A percentile compares a stretch with the other conserved stretches of the same genome.
phyloP scores from a whole-genome alignment of 2,888 invertebrate genomes.

The Chymomyza caudatula region DNA sequence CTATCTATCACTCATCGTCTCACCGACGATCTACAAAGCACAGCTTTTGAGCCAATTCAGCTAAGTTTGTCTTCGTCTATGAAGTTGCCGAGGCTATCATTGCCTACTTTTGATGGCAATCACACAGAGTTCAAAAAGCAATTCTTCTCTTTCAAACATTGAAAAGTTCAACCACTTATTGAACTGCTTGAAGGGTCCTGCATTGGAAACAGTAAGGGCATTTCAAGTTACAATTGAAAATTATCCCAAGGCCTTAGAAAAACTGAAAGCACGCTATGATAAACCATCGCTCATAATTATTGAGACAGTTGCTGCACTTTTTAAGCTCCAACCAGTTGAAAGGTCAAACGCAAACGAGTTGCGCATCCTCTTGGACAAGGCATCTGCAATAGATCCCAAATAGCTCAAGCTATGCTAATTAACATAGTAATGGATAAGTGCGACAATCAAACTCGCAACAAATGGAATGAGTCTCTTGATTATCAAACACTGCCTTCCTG shows the following conservation, averaged over 20 bases:
- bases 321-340: neutral
- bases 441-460: neutral
- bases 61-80: neutral
- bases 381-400: neutral
- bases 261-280: conserved; percentile 1
- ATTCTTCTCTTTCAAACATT: neutral
- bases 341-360: neutral
- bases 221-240: neutral
- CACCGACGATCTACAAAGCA: neutral
- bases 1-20: neutral
- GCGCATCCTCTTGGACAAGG: neutral
- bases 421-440: neutral
- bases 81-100: conserved; percentile 1
- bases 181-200: neutral
- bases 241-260: conserved; percentile 6
- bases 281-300: neutral
- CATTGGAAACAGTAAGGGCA: neutral
- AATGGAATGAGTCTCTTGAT: neutral
- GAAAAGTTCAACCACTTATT: neutral
- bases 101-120: conserved; percentile 15
- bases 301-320: neutral
- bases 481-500: neutral
- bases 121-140: conserved; percentile 12
- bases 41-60: neutral
- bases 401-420: neutral